Evolutionary conservation across 2,113 vertebrate genomes (phyloP).

Genomic region (Gnathonemus echidnorhynchus): DNA sequence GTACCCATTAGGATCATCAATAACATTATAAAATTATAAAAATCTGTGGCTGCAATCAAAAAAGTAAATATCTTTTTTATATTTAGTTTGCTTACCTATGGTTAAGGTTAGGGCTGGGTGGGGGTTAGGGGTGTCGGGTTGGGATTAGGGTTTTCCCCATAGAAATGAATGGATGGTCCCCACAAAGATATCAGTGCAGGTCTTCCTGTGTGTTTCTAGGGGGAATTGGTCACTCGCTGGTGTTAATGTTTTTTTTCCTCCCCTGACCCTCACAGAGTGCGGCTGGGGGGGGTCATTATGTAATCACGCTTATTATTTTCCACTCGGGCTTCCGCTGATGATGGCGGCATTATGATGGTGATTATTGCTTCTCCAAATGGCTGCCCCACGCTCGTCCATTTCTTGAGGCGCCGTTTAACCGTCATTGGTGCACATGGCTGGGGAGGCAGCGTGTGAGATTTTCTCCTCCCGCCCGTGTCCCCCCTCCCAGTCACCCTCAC

Average conservation of each 20-base stretch:
- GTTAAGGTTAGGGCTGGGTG: too few species aligned
- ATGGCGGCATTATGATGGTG: constrained; percentile 36
- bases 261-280: constrained; percentile 4
- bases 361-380: constrained; percentile 33
- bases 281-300: constrained; percentile 24
- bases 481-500: neutral
- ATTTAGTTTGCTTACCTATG: too few species aligned
- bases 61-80: too few species aligned
- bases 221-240: neutral
- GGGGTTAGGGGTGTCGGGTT: too few species aligned
- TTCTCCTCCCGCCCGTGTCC: neutral
- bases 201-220: neutral
- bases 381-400: constrained; percentile 1
- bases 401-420: neutral
- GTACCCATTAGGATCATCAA: too few species aligned
- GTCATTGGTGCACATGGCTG: neutral
- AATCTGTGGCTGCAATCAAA: too few species aligned
- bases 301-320: constrained; percentile 30
- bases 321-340: neutral
- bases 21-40: too few species aligned
- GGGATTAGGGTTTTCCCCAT: too few species aligned
- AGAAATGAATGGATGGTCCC: too few species aligned
- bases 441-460: neutral
- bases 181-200: too few species aligned
- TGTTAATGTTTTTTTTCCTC: neutral